Conservation (phyloP, 2,888 invertebrate species). For the Apamea anceps region DNA sequence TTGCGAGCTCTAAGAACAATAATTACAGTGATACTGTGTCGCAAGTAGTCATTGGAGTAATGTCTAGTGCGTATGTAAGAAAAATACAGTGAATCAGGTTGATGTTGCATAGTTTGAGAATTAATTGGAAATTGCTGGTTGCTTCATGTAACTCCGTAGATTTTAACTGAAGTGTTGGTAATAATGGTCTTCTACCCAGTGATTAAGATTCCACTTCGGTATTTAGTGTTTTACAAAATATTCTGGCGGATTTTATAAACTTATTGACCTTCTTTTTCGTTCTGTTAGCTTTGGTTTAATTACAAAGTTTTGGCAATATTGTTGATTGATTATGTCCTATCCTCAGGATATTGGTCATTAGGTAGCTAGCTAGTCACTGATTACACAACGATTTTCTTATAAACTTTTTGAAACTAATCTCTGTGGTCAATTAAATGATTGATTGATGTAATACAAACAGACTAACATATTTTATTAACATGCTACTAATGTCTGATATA, state of each 20-base stretch:
- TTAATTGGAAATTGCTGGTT: constrained; percentile 39
- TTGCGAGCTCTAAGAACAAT: constrained; percentile 28
- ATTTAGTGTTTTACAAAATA: constrained; percentile 37
- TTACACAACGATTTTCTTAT: constrained; percentile 9
- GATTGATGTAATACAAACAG: constrained; percentile 42
- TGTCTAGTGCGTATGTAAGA: constrained; percentile 35
- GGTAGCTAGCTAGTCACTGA: background rate
- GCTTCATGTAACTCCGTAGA: constrained; percentile 8
- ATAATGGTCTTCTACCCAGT: constrained; percentile 8
- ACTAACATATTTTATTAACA: constrained; percentile 20
- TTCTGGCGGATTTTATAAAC: constrained; percentile 13
- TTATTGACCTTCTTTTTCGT: constrained; percentile 3
- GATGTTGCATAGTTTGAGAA: constrained; percentile 25
- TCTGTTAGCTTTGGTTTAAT: background rate
- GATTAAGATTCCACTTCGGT: constrained; percentile 33
- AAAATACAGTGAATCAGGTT: constrained; percentile 31
- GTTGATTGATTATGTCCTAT: constrained; percentile 14
- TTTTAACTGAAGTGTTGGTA: constrained; percentile 24
- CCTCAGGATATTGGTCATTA: background rate
- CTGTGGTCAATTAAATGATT: constrained; percentile 26
- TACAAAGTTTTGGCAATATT: background rate
- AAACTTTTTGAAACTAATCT: constrained; percentile 11
- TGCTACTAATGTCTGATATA: constrained; percentile 5
- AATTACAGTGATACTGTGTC: constrained; percentile 28
- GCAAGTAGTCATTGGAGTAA: constrained; percentile 41